Base-by-base conservation (phyloP, 1,140 invertebrate species). In the Bradysia coprophila region DNA sequence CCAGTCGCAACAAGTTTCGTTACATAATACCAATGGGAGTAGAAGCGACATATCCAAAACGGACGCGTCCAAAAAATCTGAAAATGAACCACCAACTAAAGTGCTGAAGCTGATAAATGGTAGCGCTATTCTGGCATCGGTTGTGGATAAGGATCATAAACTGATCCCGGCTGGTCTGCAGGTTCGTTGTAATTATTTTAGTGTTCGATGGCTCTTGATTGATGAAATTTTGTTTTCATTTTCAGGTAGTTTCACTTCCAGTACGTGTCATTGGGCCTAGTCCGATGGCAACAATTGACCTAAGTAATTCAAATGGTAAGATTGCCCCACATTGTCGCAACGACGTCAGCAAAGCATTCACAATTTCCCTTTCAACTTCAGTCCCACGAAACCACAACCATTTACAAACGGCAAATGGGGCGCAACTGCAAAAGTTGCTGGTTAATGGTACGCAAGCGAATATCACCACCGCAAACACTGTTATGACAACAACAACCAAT, bases 141-240 rank as follows among this genome's bases (percentile, higher is more conserved):
- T 39, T 9, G 32, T 42, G 15, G 42, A 43, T 28, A 43, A 43
- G 20, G 42, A 43, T 31, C 38, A 18, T 9, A 43, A 43, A 43
- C 13, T 43, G 20, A 21, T 33, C 13, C 16, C 32, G 13, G 18
- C 41, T 4, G 13, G 13, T 18, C n/a, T 10, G 18, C 41, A n/a
- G 13, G 13, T 18, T 16, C 32, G 21, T 28, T 43, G 11, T 11
- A 19, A 24, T 10, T 43, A 22, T 37, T 34, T 8, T 34, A 41
- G 24, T n/a, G n/a, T n/a, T n/a, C n/a, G n/a, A n/a, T n/a, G n/a
- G n/a, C n/a, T n/a, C n/a, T n/a, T n/a, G n/a, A n/a, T n/a, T n/a
- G 13, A 28, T 28, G 6, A 8, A 28, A 28, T 28, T 28, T 28
- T 28, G 24, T 28, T 28, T 28, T 28, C 24, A 8, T 28, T 28